A percentile compares a stretch with the other conserved stretches of the same genome.
Evolutionary conservation across 2,888 invertebrate genomes (phyloP).

Genomic region (Hymenopus coronatus): DNA sequence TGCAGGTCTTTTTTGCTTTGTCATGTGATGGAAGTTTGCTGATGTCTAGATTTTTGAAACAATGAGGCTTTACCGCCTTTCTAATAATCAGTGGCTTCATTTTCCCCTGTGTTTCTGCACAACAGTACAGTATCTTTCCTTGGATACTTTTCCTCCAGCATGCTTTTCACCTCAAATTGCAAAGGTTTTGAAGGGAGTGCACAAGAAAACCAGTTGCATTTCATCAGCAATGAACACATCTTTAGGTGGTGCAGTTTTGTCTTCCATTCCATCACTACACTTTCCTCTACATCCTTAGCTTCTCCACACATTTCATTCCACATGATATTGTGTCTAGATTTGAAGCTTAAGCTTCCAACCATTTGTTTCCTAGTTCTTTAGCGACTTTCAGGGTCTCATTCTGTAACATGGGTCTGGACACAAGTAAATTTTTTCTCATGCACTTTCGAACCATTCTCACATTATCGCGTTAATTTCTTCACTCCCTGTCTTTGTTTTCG

Average conservation of each 20-base stretch:
- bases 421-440: too few species aligned
- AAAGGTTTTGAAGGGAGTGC: not conserved
- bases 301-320: too few species aligned
- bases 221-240: not conserved
- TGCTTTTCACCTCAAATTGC: not conserved
- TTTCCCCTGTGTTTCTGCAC: not conserved
- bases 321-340: too few species aligned
- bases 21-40: not conserved
- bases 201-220: not conserved
- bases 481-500: too few species aligned
- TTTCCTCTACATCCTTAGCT: not conserved
- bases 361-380: too few species aligned
- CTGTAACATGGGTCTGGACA: too few species aligned
- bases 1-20: conserved; percentile 4
- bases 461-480: too few species aligned
- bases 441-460: too few species aligned
- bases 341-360: too few species aligned
- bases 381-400: too few species aligned
- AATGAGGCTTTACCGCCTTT: not conserved
- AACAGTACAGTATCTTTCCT: not conserved
- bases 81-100: not conserved
- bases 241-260: not conserved
- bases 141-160: conserved; percentile 2
- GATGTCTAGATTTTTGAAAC: not conserved
- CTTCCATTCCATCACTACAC: not conserved